phyloP scores from a whole-genome alignment of 2,113 vertebrate species.

The Datnioides undecimradiatus region DNA sequence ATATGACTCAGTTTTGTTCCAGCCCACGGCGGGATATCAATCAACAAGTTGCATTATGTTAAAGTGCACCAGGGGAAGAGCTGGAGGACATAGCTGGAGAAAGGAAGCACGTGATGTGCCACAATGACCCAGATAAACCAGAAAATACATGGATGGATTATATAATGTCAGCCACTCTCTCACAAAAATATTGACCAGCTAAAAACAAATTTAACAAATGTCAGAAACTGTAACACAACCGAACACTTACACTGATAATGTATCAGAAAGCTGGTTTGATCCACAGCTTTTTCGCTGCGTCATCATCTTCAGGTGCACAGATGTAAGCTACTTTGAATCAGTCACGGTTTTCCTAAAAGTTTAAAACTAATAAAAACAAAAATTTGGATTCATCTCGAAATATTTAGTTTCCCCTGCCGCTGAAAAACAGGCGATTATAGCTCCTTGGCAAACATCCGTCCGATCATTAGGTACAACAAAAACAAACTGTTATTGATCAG shows the following conservation, averaged over 20 bases:
- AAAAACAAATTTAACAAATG: not conserved
- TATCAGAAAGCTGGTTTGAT: not conserved
- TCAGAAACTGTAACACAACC: not conserved
- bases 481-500: conserved; percentile 61
- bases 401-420: not conserved
- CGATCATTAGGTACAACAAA: conserved; percentile 45
- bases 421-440: conserved; percentile 7
- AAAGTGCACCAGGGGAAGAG: not conserved
- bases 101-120: not conserved
- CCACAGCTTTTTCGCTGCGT: not conserved
- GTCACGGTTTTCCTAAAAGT: not conserved
- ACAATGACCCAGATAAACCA: rapidly evolving
- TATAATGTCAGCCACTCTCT: not conserved
- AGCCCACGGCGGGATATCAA: not conserved
- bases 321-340: not conserved
- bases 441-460: conserved; percentile 42
- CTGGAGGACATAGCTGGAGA: not conserved
- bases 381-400: not conserved
- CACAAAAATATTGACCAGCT: too few species aligned
- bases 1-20: not conserved
- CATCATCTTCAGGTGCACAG: not conserved
- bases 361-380: not conserved
- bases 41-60: not conserved
- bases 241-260: not conserved
- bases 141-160: not conserved